phyloP scores from a whole-genome alignment of 2,113 vertebrate genomes.

The Alaudala cheleensis region DNA sequence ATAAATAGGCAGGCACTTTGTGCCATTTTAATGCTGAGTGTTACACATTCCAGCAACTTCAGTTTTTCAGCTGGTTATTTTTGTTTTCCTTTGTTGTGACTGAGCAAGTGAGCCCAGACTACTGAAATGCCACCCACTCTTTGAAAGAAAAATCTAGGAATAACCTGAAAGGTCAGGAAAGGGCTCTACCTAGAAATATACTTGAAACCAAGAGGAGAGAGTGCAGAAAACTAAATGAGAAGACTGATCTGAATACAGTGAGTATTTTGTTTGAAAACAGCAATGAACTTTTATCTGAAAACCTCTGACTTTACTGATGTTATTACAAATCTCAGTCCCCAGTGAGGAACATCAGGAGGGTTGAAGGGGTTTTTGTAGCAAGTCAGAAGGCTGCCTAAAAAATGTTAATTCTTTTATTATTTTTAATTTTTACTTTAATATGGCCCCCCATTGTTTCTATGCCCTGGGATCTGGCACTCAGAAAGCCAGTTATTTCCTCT shows the following conservation, averaged over 20 bases:
- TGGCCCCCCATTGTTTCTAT: not conserved
- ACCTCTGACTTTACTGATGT: not conserved
- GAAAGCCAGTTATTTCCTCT: not conserved
- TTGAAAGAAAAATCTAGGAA: not conserved
- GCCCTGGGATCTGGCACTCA: not conserved
- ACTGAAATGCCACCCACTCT: not conserved
- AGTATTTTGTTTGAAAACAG: not conserved
- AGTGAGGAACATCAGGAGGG: not conserved
- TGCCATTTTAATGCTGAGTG: constrained; percentile 34
- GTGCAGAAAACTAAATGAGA: not conserved
- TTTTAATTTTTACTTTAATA: not conserved
- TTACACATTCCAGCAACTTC: constrained; percentile 29
- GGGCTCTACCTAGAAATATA: not conserved
- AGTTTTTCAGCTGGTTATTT: constrained; percentile 31
- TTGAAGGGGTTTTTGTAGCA: not conserved
- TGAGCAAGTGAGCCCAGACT: not conserved
- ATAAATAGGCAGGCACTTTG: constrained; percentile 27
- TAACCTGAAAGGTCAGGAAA: not conserved
- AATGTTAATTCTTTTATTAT: not conserved
- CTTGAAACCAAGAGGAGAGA: not conserved
- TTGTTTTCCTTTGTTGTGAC: constrained; percentile 32
- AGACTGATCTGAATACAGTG: not conserved
- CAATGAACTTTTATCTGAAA: not conserved
- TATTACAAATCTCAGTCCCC: not conserved
- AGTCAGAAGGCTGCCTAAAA: not conserved